phyloP scores from a whole-genome alignment of 2,113 vertebrate species.

The Poecile atricapillus region DNA sequence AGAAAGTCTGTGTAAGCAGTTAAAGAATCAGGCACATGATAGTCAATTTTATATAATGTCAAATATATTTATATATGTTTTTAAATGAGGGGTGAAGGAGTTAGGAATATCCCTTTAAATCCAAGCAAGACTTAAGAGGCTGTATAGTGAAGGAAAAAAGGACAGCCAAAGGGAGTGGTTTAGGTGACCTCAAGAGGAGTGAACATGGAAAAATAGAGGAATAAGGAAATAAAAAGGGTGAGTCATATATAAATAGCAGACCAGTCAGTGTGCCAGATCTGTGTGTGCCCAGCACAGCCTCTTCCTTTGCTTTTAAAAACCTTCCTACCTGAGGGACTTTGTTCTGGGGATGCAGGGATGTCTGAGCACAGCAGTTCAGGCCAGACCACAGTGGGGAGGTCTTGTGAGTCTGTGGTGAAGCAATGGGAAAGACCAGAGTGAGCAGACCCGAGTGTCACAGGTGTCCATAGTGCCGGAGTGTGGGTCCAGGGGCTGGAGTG shows the following conservation, averaged over 20 bases:
- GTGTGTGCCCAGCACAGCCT: background rate
- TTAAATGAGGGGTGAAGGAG: background rate
- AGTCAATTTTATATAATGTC: background rate
- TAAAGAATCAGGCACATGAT: background rate
- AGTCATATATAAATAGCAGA: background rate
- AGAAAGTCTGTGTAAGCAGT: background rate
- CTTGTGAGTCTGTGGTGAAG: too few species aligned
- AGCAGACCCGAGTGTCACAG: fast-evolving
- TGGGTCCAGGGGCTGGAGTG: background rate
- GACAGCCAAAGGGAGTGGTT: background rate
- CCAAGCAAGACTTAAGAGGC: background rate
- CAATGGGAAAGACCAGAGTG: too few species aligned
- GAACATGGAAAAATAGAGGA: background rate
- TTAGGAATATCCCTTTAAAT: background rate
- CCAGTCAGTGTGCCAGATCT: background rate
- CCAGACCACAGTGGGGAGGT: fast-evolving
- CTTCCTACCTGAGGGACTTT: background rate
- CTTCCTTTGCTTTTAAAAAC: background rate
- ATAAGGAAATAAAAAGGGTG: background rate
- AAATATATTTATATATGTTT: background rate
- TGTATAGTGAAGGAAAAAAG: background rate
- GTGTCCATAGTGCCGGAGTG: fast-evolving
- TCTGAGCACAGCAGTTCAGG: background rate
- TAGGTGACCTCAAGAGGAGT: background rate
- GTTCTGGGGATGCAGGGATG: background rate